phyloP scores from a whole-genome alignment of 2,113 vertebrate species.

The Mus pahari region DNA sequence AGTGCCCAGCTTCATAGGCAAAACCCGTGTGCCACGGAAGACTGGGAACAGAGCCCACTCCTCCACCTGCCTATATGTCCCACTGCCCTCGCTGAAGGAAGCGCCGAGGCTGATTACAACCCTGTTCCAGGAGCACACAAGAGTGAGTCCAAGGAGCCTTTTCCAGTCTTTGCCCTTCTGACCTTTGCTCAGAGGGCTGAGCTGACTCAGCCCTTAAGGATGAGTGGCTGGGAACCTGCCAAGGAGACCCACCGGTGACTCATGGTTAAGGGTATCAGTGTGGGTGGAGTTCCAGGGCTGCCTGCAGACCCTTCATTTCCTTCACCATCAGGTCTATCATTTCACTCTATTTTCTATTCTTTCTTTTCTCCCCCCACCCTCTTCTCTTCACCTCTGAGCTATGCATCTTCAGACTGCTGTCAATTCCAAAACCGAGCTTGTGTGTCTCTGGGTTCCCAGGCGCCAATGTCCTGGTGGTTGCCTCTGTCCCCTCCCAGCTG shows the following conservation, averaged over 20 bases:
- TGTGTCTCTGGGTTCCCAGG: background rate
- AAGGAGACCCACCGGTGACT: background rate
- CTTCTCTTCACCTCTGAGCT: background rate
- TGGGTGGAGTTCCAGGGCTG: background rate
- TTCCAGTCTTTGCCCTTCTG: conserved; percentile 41
- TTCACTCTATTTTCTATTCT: background rate
- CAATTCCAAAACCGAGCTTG: background rate
- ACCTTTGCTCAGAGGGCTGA: conserved; percentile 53
- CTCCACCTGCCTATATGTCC: background rate
- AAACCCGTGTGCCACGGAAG: background rate
- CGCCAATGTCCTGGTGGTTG: background rate
- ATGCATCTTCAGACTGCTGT: background rate
- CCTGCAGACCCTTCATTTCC: background rate
- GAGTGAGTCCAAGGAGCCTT: background rate
- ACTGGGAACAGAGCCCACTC: background rate
- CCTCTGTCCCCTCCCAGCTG: background rate
- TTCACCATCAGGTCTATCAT: background rate
- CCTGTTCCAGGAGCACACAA: background rate
- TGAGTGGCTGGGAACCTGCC: background rate
- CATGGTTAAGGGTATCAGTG: background rate
- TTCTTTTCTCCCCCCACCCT: background rate
- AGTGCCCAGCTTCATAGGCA: background rate
- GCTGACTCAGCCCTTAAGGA: background rate
- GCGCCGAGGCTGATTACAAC: background rate
- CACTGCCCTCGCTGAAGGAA: background rate